Evolutionary conservation across 2,113 vertebrate genomes (phyloP), one percentile per base, ranked within the genome.

Genomic region (Tachuris rubrigastra): DNA sequence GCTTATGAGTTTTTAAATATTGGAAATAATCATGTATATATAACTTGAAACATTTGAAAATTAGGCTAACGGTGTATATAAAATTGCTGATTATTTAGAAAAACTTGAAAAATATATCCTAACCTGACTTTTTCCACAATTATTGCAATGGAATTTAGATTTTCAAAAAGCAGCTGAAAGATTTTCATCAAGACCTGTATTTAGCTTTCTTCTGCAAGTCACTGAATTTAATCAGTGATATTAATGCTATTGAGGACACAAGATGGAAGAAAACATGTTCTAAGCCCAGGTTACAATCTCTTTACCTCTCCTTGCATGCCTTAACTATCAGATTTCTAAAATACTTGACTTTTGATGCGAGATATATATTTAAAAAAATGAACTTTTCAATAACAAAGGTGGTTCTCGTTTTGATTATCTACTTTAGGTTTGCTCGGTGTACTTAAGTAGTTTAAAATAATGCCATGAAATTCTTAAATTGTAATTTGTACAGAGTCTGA

Each of bases 401-500:
- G 37, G 7, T 87, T 91, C 21, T 92, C n/a, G 63, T 90, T 92
- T 85, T 81, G 30, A 5, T 87, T 16, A 75, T 82, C 52, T 65
- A 4, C 15, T 65, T 96, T 80, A 88, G 42, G 4, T 73, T 94
- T 87, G 33, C 39, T 69, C 14, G 30, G 28, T 72, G 16, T 80
- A 76, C 31, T 4, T 66, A 60, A 33, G 8, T 49, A 67, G 31
- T 85, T 91, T 56, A 89, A 94, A 95, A 46, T 69, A 76, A 87
- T 66, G 46, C 39, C 19, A 59, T 78, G 41, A 81, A 84, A 88
- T 86, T 88, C 46, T 92, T 77, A 80, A 49, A 75, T 89, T 96
- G 91, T 88, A 59, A 91, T 91, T 97, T 94, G 25, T 88, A 55
- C 97, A 99, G 99, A 94, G 71, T 84, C 96, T 82, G 98, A 98